Evolutionary conservation across 1,140 invertebrate species (phyloP).

Genomic region (Mactra quadrangularis): DNA sequence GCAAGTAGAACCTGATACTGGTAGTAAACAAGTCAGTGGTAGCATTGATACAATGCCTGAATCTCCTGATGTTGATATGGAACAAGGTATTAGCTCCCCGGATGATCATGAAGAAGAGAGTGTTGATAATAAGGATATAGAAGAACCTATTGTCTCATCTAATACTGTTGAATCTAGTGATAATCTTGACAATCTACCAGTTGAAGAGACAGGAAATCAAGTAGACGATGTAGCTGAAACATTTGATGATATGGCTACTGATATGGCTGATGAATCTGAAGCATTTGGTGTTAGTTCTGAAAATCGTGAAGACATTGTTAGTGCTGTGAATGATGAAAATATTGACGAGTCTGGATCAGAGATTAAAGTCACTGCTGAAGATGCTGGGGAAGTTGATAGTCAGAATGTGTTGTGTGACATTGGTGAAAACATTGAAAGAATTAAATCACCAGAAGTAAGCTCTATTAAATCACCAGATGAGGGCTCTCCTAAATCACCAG

Average conservation of each 20-base stretch:
- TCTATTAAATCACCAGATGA: constrained; percentile 37
- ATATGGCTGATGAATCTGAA: constrained; percentile 3
- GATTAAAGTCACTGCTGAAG: constrained; percentile 64
- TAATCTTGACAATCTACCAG: no score
- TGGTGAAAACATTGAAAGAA: no score
- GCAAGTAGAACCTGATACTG: no score
- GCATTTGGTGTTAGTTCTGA: constrained; percentile 11
- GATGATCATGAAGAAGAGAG: constrained; percentile 22
- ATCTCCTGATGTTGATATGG: constrained; percentile 29
- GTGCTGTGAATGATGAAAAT: constrained; percentile 1
- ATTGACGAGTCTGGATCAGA: constrained; percentile 2
- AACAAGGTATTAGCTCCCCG: neutral
- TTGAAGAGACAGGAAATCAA: no score
- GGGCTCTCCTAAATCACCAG: constrained; percentile 12
- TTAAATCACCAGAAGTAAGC: neutral
- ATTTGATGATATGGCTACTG: neutral
- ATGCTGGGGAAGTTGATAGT: constrained; percentile 69
- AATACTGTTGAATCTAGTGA: no score
- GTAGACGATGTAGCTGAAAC: no score
- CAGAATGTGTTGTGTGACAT: no score
- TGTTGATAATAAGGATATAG: neutral
- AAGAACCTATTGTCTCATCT: no score
- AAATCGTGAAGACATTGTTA: constrained; percentile 17
- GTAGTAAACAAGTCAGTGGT: no score
- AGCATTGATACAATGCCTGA: neutral